Conservation (phyloP, 2,888 invertebrate genomes). For the Acheta domesticus region DNA sequence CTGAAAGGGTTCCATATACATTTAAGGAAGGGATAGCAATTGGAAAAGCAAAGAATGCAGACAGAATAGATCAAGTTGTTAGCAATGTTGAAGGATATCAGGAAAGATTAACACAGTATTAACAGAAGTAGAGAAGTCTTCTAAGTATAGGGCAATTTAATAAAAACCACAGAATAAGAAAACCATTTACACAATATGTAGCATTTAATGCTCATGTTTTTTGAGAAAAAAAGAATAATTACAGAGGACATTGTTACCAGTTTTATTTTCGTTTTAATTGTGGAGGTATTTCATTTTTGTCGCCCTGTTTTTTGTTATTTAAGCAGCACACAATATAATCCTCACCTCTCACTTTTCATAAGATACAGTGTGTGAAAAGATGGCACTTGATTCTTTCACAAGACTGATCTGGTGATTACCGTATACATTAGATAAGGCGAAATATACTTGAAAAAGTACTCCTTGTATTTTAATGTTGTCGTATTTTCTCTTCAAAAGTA, state of each 20-base stretch:
- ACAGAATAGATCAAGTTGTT: too few relatives aligned
- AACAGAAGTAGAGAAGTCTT: slow-evolving; percentile 19
- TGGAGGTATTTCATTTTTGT: slow-evolving; percentile 36
- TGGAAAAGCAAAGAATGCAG: too few relatives aligned
- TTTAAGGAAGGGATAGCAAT: too few relatives aligned
- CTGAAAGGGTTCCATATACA: too few relatives aligned
- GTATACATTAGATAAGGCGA: slow-evolving; percentile 71
- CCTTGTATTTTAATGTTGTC: slow-evolving; percentile 22
- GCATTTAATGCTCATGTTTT: slow-evolving; percentile 40
- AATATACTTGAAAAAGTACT: slow-evolving; percentile 44
- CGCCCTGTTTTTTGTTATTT: slow-evolving; percentile 31
- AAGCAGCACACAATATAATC: slow-evolving; percentile 33
- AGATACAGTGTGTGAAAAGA: slow-evolving; percentile 32
- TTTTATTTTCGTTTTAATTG: slow-evolving; percentile 29
- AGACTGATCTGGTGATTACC: slow-evolving; percentile 41
- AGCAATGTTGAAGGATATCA: too few relatives aligned
- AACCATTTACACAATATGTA: slow-evolving; percentile 40
- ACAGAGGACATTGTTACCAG: slow-evolving; percentile 37
- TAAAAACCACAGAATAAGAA: slow-evolving; percentile 31
- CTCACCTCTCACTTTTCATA: slow-evolving; percentile 32
- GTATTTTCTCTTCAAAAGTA: slow-evolving; percentile 21
- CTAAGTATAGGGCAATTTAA: slow-evolving; percentile 27
- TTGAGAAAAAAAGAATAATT: slow-evolving; percentile 36
- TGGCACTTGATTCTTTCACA: slow-evolving; percentile 31
- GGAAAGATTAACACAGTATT: not conserved